A percentile compares a stretch with the other conserved stretches of the same genome.
Evolutionary conservation across 2,797 vertebrate genomes (phyloP).

Genomic region (Anas capensis): DNA sequence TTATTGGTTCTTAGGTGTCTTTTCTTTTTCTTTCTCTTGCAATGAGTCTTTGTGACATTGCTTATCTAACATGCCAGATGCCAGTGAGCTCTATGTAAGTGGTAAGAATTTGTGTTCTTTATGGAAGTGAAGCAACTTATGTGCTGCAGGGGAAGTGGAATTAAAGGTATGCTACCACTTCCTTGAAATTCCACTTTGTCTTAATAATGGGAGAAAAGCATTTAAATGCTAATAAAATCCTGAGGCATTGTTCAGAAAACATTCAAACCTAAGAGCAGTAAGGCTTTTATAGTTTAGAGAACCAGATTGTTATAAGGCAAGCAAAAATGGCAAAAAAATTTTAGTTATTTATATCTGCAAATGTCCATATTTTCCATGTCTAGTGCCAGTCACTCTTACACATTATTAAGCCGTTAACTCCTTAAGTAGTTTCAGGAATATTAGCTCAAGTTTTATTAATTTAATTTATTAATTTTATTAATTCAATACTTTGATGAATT

Average conservation of each 20-base stretch:
- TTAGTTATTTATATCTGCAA: not conserved
- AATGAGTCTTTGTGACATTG: not conserved
- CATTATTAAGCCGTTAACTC: not conserved
- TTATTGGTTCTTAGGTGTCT: no score
- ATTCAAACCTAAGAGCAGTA: not conserved
- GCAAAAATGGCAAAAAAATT: not conserved
- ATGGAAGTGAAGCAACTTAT: not conserved
- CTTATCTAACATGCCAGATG: not conserved
- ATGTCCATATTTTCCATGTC: not conserved
- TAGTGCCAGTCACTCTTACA: not conserved
- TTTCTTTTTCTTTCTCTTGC: not conserved
- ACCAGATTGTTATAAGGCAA: not conserved
- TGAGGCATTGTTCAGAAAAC: not conserved
- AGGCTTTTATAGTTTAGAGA: not conserved
- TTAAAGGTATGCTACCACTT: not conserved
- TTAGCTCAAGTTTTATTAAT: not conserved
- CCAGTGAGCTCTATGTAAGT: not conserved
- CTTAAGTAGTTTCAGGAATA: not conserved
- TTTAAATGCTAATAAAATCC: not conserved
- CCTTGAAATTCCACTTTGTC: not conserved
- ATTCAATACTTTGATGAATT: not conserved
- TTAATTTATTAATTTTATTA: no score
- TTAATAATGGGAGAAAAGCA: not conserved
- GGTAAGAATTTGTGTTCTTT: not conserved
- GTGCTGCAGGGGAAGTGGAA: not conserved